phyloP scores from a whole-genome alignment of 2,797 vertebrate species.

The Rhabdomys pumilio region DNA sequence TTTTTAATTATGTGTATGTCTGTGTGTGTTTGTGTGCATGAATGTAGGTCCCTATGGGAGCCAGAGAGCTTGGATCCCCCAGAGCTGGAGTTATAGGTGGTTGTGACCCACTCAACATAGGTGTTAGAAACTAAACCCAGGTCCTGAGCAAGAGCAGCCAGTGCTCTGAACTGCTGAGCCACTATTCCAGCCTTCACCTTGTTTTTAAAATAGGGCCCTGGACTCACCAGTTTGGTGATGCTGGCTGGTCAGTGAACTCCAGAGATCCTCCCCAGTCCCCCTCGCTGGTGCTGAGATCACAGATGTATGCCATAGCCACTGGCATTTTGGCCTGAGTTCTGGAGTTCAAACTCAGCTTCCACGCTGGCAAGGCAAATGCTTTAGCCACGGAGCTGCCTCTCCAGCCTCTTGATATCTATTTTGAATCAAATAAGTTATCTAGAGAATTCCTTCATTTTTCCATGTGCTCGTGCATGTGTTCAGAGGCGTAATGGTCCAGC shows the following conservation, averaged over 20 bases:
- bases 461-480: background rate
- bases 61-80: background rate
- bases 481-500: fast-evolving
- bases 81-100: background rate
- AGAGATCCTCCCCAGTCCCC: background rate
- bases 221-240: background rate
- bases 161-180: background rate
- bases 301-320: too few relatives aligned
- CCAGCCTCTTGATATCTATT: background rate
- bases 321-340: background rate
- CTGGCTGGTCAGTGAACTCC: background rate
- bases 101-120: background rate
- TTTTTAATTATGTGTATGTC: background rate
- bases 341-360: background rate
- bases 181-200: background rate
- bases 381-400: background rate
- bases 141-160: background rate
- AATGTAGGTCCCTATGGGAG: background rate
- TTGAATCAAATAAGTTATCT: background rate
- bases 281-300: background rate
- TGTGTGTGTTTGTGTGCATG: background rate
- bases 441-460: background rate
- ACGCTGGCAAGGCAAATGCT: background rate
- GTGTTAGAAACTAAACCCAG: background rate
- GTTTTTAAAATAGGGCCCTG: background rate